These are phyloP conservation scores for Danio rerio DNA, from an alignment of 2,113 vertebrate species.

Conservation along the genomic window DNA sequence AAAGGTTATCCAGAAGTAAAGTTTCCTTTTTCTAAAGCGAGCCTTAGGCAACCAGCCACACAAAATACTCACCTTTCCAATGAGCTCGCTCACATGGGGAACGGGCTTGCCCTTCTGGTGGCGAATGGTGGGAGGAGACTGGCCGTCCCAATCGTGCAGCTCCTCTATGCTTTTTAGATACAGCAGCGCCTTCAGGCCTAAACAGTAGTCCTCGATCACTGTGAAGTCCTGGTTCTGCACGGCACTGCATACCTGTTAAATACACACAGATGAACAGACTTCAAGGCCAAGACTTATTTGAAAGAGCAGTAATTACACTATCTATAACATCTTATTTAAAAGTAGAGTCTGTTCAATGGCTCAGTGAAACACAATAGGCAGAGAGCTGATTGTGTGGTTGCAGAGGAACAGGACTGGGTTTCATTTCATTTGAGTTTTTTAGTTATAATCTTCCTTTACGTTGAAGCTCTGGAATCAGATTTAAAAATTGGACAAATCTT, in stretches of 20 bases:
- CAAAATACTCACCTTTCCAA: slow-evolving; percentile 81
- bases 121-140: slow-evolving; percentile 83
- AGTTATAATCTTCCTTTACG: background rate
- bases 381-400: background rate
- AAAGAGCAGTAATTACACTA: background rate
- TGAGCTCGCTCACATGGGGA: slow-evolving; percentile 77
- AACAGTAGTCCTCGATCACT: slow-evolving; percentile 85
- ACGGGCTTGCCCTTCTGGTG: slow-evolving; percentile 92
- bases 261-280: slow-evolving; percentile 30
- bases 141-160: slow-evolving; percentile 85
- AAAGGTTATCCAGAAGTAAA: slow-evolving; percentile 34
- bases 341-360: background rate
- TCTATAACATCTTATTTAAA: slow-evolving; percentile 6
- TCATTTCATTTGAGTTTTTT: background rate
- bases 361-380: background rate
- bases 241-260: slow-evolving; percentile 81
- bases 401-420: background rate
- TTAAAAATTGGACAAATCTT: background rate
- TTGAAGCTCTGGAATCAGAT: background rate
- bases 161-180: slow-evolving; percentile 89
- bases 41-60: background rate
- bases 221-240: slow-evolving; percentile 89
- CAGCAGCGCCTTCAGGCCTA: slow-evolving; percentile 85
- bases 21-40: background rate
- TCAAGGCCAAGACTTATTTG: slow-evolving; percentile 12